Conservation (phyloP, 1,140 invertebrate genomes). For the Tetramorium parvispinum region DNA sequence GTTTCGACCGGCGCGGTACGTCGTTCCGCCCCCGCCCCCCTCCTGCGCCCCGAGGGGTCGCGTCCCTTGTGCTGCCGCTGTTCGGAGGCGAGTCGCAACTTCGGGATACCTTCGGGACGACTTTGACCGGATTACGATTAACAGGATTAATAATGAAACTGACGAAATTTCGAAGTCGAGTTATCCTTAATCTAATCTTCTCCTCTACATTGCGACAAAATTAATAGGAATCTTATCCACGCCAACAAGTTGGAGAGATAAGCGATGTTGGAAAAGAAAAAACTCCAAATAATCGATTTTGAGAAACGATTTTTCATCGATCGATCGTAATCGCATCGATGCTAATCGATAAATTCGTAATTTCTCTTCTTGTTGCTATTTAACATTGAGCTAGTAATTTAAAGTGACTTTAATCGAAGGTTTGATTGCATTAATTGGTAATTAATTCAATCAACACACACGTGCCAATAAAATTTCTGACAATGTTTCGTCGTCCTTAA, state of each 20-base stretch:
- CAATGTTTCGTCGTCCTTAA: not conserved
- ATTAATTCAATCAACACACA: not conserved
- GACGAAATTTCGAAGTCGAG: not conserved
- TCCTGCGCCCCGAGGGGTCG: not conserved
- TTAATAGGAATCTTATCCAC: not conserved
- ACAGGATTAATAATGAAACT: not conserved
- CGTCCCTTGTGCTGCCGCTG: constrained; percentile 69
- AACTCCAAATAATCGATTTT: not conserved
- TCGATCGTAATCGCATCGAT: not conserved
- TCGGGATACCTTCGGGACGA: constrained; percentile 3
- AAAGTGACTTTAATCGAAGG: not conserved
- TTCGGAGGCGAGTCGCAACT: constrained; percentile 73
- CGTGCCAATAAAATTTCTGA: not conserved
- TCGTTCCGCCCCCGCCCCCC: not conserved
- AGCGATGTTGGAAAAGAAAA: not conserved
- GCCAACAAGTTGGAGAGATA: not conserved
- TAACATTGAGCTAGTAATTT: not conserved
- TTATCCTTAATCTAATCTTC: not conserved
- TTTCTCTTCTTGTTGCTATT: not conserved
- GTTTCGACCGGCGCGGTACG: constrained; percentile 71
- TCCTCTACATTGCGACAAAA: not conserved
- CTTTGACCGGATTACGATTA: not conserved
- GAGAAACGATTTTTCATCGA: not conserved
- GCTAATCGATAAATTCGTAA: not conserved
- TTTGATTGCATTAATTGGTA: not conserved